Conservation (phyloP, 2,113 vertebrate genomes). For the Struthio camelus region DNA sequence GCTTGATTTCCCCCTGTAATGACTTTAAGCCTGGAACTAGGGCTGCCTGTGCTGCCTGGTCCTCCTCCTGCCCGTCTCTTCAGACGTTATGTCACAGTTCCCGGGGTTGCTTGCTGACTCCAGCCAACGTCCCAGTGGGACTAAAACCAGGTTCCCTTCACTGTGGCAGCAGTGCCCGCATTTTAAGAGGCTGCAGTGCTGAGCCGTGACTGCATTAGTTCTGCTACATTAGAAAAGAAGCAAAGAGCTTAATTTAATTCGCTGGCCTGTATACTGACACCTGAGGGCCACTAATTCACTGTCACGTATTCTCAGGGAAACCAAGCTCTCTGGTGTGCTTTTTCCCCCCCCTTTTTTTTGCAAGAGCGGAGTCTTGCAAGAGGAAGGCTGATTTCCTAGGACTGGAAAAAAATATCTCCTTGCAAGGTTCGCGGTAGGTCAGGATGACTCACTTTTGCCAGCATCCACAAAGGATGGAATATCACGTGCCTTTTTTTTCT, state of each 20-base stretch:
- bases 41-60: conserved; percentile 10
- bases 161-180: conserved; percentile 32
- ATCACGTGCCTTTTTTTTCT: not conserved
- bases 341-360: too few species aligned
- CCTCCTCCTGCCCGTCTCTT: not conserved
- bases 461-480: not conserved
- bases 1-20: conserved; percentile 43
- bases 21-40: conserved; percentile 3
- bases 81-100: conserved; percentile 49
- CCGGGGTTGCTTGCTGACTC: not conserved
- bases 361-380: not conserved
- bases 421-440: not conserved
- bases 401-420: not conserved
- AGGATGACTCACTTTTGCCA: conserved; percentile 28
- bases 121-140: not conserved
- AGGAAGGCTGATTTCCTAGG: not conserved
- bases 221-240: conserved; percentile 65
- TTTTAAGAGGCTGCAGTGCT: conserved; percentile 49
- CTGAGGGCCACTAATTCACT: conserved; percentile 68
- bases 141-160: conserved; percentile 21
- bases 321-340: not conserved
- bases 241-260: conserved; percentile 71
- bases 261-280: conserved; percentile 33
- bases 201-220: conserved; percentile 69
- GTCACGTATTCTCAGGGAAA: conserved; percentile 40